Base-by-base conservation (phyloP, 2,797 vertebrate species). In the Aphelocoma californica region DNA sequence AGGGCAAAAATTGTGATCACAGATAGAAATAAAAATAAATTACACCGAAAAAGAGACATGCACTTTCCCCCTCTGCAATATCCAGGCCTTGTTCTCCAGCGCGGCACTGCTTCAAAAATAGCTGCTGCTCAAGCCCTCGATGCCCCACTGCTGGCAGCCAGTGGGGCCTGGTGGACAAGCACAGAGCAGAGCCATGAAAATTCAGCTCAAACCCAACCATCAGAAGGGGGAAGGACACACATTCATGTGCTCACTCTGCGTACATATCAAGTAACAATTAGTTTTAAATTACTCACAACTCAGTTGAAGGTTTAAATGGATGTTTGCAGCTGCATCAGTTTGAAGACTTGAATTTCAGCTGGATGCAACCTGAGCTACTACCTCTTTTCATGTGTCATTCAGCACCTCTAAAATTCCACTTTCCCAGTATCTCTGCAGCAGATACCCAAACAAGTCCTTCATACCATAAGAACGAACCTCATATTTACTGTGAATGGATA, bases 11-110 rank as follows among this genome's bases (percentile, higher is more conserved):
- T 16, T 86, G 93, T 73, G 96, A 96, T 97, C 96, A 95, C 78
- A 94, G 95, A 95, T 34, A 88, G 95, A 95, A 96, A 97, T 73
- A 87, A 91, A 97, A 96, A 97, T 93, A 97, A 97, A 98, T 97
- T 93, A 89, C 87, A 89, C 10, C 86, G 92, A 80, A 91, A 95
- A 70, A 94, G 79, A 91, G 95, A 93, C n/a, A 3, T 47, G 67
- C 42, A 45, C 91, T 95, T 96, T 92, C 60, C 91, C 88, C 85
- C 88, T 93, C 79, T 95, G 96, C 96, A 94, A 78, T 71, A 94
- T 17, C 66, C 90, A 80, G 38, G 72, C 81, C 93, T 82, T 48
- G 71, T 62, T 91, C 85, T 79, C 62, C 57, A 64, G 61, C 4
- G 1, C 2, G 2, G 25, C 14, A n/a, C 42, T 36, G 31, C 12